Evolutionary conservation across 2,797 vertebrate species (phyloP).

Genomic region (Rhyacichthys aspro): DNA sequence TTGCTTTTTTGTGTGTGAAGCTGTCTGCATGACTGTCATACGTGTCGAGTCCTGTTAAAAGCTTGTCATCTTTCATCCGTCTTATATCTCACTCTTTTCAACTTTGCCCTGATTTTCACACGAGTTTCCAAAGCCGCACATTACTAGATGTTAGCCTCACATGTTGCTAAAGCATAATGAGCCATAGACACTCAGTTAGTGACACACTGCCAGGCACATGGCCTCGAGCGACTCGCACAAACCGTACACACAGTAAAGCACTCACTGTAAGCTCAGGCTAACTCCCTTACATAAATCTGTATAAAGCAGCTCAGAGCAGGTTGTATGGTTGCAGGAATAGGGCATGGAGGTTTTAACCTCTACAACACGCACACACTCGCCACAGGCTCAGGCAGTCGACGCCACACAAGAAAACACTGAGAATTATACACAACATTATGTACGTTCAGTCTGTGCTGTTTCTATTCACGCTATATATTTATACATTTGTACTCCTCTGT

Average conservation of each 20-base stretch:
- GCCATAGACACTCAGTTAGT: constrained; percentile 18
- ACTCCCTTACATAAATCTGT: constrained; percentile 73
- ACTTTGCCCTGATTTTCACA: not conserved
- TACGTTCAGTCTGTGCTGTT: too few relatives aligned
- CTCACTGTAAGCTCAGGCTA: constrained; percentile 62
- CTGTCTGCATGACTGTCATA: constrained; percentile 61
- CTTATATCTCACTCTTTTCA: not conserved
- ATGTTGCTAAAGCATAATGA: constrained; percentile 45
- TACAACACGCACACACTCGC: constrained; percentile 17
- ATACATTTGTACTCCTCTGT: too few relatives aligned
- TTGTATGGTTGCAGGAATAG: constrained; percentile 60
- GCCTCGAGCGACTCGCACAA: constrained; percentile 14
- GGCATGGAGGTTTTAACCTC: constrained; percentile 64
- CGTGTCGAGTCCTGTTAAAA: constrained; percentile 27
- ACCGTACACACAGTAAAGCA: constrained; percentile 21
- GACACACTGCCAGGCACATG: constrained; percentile 19
- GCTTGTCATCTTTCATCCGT: constrained; percentile 15
- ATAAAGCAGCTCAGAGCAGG: constrained; percentile 73
- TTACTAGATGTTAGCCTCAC: constrained; percentile 24
- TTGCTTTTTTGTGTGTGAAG: constrained; percentile 30
- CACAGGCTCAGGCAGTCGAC: not conserved
- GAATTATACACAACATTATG: too few relatives aligned
- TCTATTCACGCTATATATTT: too few relatives aligned
- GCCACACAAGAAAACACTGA: not conserved
- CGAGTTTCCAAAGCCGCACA: constrained; percentile 23